These are phyloP conservation scores for Salvator merianae DNA, from an alignment of 2,113 vertebrate species.

Conservation along the genomic window DNA sequence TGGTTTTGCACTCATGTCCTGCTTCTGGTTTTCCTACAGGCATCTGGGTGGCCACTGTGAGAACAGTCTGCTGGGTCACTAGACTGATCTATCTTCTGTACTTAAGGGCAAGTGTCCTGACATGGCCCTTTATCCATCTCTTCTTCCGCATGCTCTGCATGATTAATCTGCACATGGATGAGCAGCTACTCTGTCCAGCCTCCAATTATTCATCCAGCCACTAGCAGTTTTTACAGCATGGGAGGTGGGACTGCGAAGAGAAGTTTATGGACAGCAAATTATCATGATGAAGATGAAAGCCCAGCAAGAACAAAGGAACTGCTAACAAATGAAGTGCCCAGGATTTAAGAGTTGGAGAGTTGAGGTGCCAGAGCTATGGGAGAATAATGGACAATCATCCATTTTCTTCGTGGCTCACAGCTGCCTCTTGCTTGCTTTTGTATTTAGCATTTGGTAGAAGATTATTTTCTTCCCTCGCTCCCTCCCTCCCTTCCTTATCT, in stretches of 20 bases:
- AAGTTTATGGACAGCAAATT: not conserved
- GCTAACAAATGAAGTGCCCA: not conserved
- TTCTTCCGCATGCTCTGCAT: not conserved
- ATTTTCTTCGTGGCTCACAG: not conserved
- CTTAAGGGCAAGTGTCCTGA: not conserved
- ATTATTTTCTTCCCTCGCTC: not conserved
- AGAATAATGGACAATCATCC: not conserved
- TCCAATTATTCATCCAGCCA: not conserved
- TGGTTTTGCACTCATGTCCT: too few relatives aligned
- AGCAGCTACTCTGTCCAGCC: not conserved
- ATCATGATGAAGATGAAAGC: not conserved
- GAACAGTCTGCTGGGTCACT: too few relatives aligned
- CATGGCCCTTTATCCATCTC: not conserved
- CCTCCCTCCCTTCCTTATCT: too few relatives aligned
- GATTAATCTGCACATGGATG: not conserved
- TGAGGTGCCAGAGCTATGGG: not conserved
- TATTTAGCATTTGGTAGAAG: slow-evolving; percentile 15
- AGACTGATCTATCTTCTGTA: not conserved
- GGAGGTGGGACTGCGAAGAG: not conserved
- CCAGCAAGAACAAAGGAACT: not conserved
- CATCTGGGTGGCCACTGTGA: too few relatives aligned
- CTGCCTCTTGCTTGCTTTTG: not conserved
- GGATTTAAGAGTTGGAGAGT: not conserved
- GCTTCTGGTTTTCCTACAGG: too few relatives aligned
- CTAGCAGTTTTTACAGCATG: not conserved